Conservation (phyloP, 1,140 invertebrate species). For the Listronotus oregonensis region DNA sequence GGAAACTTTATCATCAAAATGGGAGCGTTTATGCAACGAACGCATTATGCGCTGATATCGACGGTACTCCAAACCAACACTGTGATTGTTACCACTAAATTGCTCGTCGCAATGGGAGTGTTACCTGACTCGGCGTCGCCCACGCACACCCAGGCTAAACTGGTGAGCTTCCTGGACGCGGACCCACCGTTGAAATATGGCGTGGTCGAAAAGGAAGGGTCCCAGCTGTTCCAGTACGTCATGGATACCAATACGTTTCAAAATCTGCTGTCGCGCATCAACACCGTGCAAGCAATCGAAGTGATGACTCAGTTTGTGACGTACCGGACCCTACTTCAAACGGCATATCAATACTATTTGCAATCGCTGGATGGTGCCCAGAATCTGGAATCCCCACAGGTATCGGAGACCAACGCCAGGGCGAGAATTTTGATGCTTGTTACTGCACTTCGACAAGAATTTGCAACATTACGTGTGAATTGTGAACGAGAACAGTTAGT, state of each 20-base stretch:
- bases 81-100: conserved; percentile 1
- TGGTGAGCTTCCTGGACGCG: conserved; percentile 1
- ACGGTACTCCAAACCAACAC: conserved; percentile 1
- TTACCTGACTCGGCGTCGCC: conserved; percentile 1
- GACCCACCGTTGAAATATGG: neutral
- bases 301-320: neutral
- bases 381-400: neutral
- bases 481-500: conserved; percentile 1
- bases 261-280: neutral
- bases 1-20: conserved; percentile 1
- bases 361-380: conserved; percentile 1
- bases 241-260: conserved; percentile 1
- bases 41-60: conserved; percentile 1
- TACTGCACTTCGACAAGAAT: conserved; percentile 1
- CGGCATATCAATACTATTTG: conserved; percentile 1
- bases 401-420: neutral
- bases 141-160: neutral
- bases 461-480: conserved; percentile 1
- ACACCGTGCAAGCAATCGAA: conserved; percentile 1
- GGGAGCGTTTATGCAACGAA: neutral
- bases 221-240: neutral
- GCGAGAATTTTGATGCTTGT: conserved; percentile 1
- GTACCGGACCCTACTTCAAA: conserved; percentile 1
- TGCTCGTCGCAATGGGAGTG: conserved; percentile 1
- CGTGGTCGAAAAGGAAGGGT: neutral